Base-by-base conservation (phyloP, 2,888 invertebrate genomes). In the Agrypnus murinus region DNA sequence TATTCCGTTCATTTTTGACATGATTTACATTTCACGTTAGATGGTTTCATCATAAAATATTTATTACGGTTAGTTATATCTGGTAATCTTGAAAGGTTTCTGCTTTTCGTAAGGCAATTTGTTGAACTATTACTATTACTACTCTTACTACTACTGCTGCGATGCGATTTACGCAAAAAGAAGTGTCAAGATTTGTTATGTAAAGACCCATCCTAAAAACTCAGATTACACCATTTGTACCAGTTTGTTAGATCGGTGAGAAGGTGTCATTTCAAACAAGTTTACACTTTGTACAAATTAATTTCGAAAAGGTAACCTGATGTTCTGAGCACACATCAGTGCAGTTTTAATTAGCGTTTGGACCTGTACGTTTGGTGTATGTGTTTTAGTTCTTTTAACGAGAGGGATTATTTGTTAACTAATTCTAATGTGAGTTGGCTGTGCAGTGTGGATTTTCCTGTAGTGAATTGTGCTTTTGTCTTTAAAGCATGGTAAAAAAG, bases 1-100 rank as follows among this genome's bases (percentile, higher is more conserved):
- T 1, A 50, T 17, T 19, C 50, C 50, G 50, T 50, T 50, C 50
- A 31, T 31, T 50, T 50, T 31, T 50, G 31, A 50, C 50, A 50
- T 12, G 50, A 31, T 50, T 50, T 50, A 50, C 12, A 50, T 50
- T 31, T 31, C 3, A 14, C 7, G 25, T 5, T 25, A 25, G 50
- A 31, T 50, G 25, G 19, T 31, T 50, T 50, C 50, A 50, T 8
- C 46, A 5, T 43, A 43, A 43, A 43, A 43, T 43, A 43, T n/a
- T n/a, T n/a, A n/a, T 43, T 43, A 15, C 14, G 5, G 43, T 43
- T 43, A n/a, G n/a, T n/a, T n/a, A n/a, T n/a, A 43, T 43, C 1
- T 25, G 25, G 5, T 25, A 25, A n/a, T n/a, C n/a, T n/a, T n/a
- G n/a, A n/a, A 5, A 25, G 14, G 14, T 14, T 43, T 43, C 43